These are phyloP conservation scores for Cataglyphis hispanica DNA, from an alignment of 1,140 invertebrate genomes.

Conservation along the genomic window DNA sequence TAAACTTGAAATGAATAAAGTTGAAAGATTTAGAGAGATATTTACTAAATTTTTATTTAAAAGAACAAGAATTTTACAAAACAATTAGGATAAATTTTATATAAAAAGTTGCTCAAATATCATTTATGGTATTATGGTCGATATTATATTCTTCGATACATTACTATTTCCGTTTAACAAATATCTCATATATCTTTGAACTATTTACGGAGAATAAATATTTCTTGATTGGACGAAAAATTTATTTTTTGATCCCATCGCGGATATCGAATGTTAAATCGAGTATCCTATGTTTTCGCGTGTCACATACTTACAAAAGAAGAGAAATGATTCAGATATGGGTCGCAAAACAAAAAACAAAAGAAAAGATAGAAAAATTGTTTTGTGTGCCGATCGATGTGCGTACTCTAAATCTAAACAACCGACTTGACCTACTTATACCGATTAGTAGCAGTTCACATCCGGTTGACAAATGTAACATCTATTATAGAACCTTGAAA, in stretches of 20 bases:
- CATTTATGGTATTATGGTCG: neutral
- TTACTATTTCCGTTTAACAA: neutral
- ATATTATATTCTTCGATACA: neutral
- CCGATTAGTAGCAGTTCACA: conserved; percentile 1
- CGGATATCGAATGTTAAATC: conserved; percentile 5
- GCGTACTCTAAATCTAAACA: conserved; percentile 32
- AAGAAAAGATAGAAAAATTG: conserved; percentile 22
- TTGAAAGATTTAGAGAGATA: conserved; percentile 1
- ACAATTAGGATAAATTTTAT: conserved; percentile 8
- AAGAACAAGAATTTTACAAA: neutral
- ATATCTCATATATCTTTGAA: neutral
- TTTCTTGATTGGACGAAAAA: neutral
- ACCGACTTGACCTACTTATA: conserved; percentile 15
- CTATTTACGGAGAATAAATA: conserved; percentile 13
- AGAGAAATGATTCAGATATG: conserved; percentile 8
- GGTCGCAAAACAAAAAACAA: neutral
- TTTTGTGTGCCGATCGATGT: neutral
- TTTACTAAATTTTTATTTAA: neutral
- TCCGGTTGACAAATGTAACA: conserved; percentile 32
- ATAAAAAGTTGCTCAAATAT: neutral
- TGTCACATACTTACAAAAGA: conserved; percentile 1
- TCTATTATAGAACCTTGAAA: neutral
- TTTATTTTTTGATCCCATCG: neutral
- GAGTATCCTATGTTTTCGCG: neutral
- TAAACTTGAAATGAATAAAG: neutral